Evolutionary conservation across 2,113 vertebrate genomes (phyloP), one percentile per base, ranked within the genome.

Genomic region (Python bivittatus): DNA sequence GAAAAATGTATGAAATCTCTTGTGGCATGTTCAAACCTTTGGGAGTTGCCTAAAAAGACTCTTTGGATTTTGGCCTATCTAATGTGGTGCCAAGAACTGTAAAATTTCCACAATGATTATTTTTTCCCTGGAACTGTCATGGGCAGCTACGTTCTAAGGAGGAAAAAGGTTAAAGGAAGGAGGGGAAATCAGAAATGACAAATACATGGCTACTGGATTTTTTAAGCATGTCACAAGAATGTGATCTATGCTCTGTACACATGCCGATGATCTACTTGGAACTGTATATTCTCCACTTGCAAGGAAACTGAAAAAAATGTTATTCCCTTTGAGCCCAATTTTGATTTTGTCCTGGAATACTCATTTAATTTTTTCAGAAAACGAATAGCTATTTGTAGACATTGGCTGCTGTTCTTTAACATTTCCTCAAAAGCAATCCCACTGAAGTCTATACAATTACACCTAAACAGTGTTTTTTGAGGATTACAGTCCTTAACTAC

Each of bases 261-360:
- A 96, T 95, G 86, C 93, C 93, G 79, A 94, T 96, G 94, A 94
- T 95, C 92, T 96, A 96, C 94, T 95, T 97, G 96, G 94, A 96
- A 97, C 95, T 96, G 97, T 84, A 96, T 97, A 96, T 95, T 84
- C 91, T 92, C 0, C 85, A 92, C 90, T 93, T 96, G 95, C 88
- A 93, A 92, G 94, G 94, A 94, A 94, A 95, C 95, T 95, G 92
- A 90, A 79, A 42, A 92, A 61, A 96, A 96, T 92, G 86, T 89
- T 92, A 96, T 95, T 97, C 96, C 96, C 93, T 96, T 53, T 0
- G 97, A 94, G 90, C 57, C 79, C 90, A 92, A 94, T 96, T 97
- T 97, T 96, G 94, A 94, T 94, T 84, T 88, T 93, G 53, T 94
- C 97, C 96, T 97, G 96, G 94, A 97, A 96, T 97, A 97, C 90